Evolutionary conservation across 2,888 invertebrate genomes (phyloP).

Genomic region (Chamaedrilus cognettii): DNA sequence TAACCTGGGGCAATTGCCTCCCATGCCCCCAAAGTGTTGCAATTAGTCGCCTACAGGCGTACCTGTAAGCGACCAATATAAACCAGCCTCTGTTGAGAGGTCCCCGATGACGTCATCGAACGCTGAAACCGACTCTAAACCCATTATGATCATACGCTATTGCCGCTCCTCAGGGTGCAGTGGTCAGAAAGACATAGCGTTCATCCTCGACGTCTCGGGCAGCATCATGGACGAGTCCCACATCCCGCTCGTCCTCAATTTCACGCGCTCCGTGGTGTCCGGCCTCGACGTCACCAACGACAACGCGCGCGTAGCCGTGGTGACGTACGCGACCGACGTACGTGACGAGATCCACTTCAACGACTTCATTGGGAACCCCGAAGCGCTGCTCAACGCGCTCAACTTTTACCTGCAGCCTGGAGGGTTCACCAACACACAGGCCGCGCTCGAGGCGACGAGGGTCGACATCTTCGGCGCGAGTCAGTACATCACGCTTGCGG

Average conservation of each 20-base stretch:
- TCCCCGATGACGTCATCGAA: too few relatives aligned
- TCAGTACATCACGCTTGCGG: too few relatives aligned
- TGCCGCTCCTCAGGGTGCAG: not conserved
- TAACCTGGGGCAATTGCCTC: too few relatives aligned
- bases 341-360: slow-evolving; percentile 49
- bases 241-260: slow-evolving; percentile 39
- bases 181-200: not conserved
- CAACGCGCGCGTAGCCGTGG: slow-evolving; percentile 52
- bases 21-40: too few relatives aligned
- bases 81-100: too few relatives aligned
- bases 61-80: too few relatives aligned
- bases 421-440: slow-evolving; percentile 38
- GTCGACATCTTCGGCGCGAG: slow-evolving; percentile 18
- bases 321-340: slow-evolving; percentile 56
- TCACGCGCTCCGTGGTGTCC: slow-evolving; percentile 51
- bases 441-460: slow-evolving; percentile 24
- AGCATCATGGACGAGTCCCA: slow-evolving; percentile 39
- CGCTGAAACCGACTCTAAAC: too few relatives aligned
- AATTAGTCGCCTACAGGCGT: too few relatives aligned
- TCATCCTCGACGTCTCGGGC: slow-evolving; percentile 49
- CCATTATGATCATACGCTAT: too few relatives aligned
- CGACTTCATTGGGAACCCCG: slow-evolving; percentile 31
- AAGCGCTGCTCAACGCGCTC: slow-evolving; percentile 32
- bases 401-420: slow-evolving; percentile 30
- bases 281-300: slow-evolving; percentile 52